Base-by-base conservation (phyloP, 1,140 invertebrate species). In the Sitodiplosis mosellana region DNA sequence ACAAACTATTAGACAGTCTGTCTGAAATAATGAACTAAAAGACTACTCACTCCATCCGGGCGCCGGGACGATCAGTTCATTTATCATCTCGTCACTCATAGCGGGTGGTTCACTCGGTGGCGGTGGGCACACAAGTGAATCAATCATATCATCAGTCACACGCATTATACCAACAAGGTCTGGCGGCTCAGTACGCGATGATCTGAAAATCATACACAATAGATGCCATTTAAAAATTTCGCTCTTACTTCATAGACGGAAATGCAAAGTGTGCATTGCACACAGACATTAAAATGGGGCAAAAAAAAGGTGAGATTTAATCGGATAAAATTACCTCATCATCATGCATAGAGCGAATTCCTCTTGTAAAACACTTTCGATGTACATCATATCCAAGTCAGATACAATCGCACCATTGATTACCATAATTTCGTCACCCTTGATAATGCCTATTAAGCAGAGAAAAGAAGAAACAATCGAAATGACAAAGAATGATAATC, bases 341-440 rank as follows among this genome's bases (percentile, higher is more conserved):
- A 94, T 96, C 80, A 96, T 87, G 69, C 88, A 92, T n/a, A 97
- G 74, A 21, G 86, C 83, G 33, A 89, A 74, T 60, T 94, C 91
- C 66, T 96, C 92, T 69, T 95, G 89, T 49, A 97, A 73, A 33
- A 95, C 87, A 59, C 81, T 82, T 66, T 96, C 93, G 59, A 97
- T 77, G 72, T 93, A 96, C 85, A 97, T 96, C 92, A 98, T 98
- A 74, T 97, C 92, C 68, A 98, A 73, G 69, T 96, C 92, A 52
- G 87, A 90, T 40, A 97, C 91, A 59, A 96, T 89, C 51, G 91
- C 89, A 52, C 92, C 88, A 70, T 98, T 97, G 66, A 98, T 94
- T 56, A 97, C 90, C 78, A 97, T 90, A 63, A 97, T 94, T 69
- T 97, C 92, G 68, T 97, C 93, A 55, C 89, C 84, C 69, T 94